Evolutionary conservation across 1,140 invertebrate species (phyloP), one percentile per base, ranked within the genome.

Genomic region (Aphaenogaster floridana): DNA sequence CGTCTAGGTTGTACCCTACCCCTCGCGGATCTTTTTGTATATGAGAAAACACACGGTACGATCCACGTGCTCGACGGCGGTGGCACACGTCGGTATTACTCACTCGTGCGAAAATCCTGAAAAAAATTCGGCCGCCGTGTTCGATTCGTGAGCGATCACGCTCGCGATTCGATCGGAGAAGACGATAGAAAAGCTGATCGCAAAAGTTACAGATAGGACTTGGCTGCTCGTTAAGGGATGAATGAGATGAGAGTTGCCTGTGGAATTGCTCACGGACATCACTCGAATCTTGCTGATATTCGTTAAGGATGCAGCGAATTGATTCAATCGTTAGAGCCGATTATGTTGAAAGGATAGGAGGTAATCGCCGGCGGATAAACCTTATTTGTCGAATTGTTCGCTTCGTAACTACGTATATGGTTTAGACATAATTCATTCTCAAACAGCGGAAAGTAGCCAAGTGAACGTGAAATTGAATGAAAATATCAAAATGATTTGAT

Each of bases 11-110:
- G 42, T 52, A 17, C 34, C 36, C 13, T 74, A 52, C 52, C 15
- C 57, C 59, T 64, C 52, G 45, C 45, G 36, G 39, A 1, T 57
- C 28, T 80, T 52, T 71, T 66, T 74, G 45, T 79, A 17, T 69
- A 28, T 64, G 17, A 77, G 69, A 86, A 80, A 52, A 86, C 48
- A 59, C 28, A 68, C 52, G 52, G 28, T 57, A 21, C 36, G 72
- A 11, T 36, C 89, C 88, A 89, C 84, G 85, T 87, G 89, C 42
- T 66, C 48, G 36, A 42, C 59, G 11, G 39, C 57, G 21, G 39
- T 57, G 52, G 61, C 57, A 78, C 28, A 42, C 42, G 3, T 36
- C 80, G 42, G 39, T 28, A 39, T 50, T 57, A 74, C 6, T 17
- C 45, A n/a, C 45, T 86, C 13, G 59, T 86, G 61, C 72, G 83